Percentiles rank a stretch among this genome's conserved stretches.
phyloP scores from a whole-genome alignment of 2,113 vertebrate species.

The Galbula dea region DNA sequence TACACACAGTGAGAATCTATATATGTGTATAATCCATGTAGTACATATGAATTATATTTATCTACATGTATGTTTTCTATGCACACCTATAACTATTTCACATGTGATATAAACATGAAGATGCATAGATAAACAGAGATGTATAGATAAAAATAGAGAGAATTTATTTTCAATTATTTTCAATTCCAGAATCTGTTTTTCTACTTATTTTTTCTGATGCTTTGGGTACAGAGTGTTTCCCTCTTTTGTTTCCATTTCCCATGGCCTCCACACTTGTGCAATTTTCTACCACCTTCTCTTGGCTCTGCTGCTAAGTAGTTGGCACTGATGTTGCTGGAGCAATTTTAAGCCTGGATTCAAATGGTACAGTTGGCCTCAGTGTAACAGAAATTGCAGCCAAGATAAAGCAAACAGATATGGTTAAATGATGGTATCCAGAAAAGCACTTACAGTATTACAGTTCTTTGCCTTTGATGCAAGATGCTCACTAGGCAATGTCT shows the following conservation, averaged over 20 bases:
- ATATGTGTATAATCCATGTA: background rate
- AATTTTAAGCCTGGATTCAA: background rate
- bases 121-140: no score
- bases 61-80: background rate
- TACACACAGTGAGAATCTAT: background rate
- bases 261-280: background rate
- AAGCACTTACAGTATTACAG: background rate
- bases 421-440: background rate
- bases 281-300: background rate
- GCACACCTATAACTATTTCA: no score
- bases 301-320: background rate
- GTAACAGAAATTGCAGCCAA: background rate
- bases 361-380: background rate
- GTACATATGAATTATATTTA: background rate
- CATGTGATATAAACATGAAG: no score
- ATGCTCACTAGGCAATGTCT: background rate
- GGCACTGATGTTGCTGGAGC: background rate
- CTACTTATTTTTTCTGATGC: background rate
- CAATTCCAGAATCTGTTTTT: background rate
- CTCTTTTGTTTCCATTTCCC: background rate
- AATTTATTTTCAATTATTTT: background rate
- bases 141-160: background rate
- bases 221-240: background rate
- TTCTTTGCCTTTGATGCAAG: background rate
- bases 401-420: background rate